Conservation (phyloP, 2,797 vertebrate genomes). For the Mormyrus hasselquistii region DNA sequence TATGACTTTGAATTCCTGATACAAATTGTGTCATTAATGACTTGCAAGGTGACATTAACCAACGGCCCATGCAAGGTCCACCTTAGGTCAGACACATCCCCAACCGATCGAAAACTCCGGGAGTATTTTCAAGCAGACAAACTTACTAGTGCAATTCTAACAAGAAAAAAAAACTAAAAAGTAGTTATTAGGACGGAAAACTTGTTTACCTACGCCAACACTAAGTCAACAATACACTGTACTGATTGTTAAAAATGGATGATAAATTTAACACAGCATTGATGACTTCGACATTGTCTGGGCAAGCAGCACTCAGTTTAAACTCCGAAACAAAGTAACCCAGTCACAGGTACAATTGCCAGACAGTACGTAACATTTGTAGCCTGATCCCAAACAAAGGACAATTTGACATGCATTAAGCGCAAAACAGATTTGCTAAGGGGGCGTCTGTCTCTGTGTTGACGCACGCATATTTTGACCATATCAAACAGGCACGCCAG, state of each 20-base stretch:
- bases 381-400: not conserved
- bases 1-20: not conserved
- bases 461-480: not conserved
- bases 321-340: not conserved
- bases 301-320: not conserved
- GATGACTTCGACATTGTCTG: not conserved
- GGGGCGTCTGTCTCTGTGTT: not conserved
- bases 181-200: not conserved
- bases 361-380: not conserved
- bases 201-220: not conserved
- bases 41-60: not conserved
- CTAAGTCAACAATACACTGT: not conserved
- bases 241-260: not conserved
- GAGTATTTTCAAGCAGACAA: not conserved
- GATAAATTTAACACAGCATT: not conserved
- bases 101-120: not conserved
- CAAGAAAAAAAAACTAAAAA: not conserved
- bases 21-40: not conserved
- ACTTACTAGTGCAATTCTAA: not conserved
- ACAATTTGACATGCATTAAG: constrained; percentile 2
- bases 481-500: not conserved
- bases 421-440: not conserved
- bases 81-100: not conserved
- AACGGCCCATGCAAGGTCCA: not conserved
- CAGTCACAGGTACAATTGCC: not conserved